Evolutionary conservation across 2,797 vertebrate species (phyloP), one percentile per base, ranked within the genome.

Genomic region (Micromesistius poutassou): DNA sequence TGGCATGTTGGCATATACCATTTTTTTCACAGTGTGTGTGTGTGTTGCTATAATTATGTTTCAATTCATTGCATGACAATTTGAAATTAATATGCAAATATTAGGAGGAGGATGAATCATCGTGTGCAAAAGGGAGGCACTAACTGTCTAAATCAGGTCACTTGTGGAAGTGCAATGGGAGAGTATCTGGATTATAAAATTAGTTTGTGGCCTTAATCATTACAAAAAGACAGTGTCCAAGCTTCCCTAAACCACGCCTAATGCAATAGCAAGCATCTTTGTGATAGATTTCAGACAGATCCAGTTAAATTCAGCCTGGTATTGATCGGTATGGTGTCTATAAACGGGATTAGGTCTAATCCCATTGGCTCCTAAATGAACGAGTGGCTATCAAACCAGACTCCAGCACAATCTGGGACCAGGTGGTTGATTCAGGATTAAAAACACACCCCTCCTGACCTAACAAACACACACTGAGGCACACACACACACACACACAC

Each of bases 301-400:
- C 87, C 89, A 91, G 88, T 92, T 91, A 91, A 93, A 92, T 85
- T 88, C 90, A 91, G 90, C 89, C 91, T 89, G 90, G 88, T 89
- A 91, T 92, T 92, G 92, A 93, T 93, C 90, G 91, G 86, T 81
- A 82, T 87, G 91, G 87, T 90, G 90, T 92, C 90, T 92, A 91
- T 91, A 91, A 92, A 92, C 84, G 87, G 90, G 90, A 92, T 92
- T 92, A 92, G 76, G 83, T 86, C 86, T 93, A 93, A 93, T 92
- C 91, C 87, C 86, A 89, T 92, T 93, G 84, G 85, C 81, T 90
- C 85, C 86, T 85, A 90, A 91, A 91, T 90, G 80, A 89, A 86
- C 84, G 80, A 83, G 70, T 71, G 85, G 84, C 86, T 86, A 84
- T 85, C 80, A 88, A 89, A 91, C 81, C 85, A 89, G 90, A 78